A percentile compares a stretch with the other conserved stretches of the same genome.
Conservation (phyloP, 2,113 vertebrate genomes). For the Anolis sagrei region DNA sequence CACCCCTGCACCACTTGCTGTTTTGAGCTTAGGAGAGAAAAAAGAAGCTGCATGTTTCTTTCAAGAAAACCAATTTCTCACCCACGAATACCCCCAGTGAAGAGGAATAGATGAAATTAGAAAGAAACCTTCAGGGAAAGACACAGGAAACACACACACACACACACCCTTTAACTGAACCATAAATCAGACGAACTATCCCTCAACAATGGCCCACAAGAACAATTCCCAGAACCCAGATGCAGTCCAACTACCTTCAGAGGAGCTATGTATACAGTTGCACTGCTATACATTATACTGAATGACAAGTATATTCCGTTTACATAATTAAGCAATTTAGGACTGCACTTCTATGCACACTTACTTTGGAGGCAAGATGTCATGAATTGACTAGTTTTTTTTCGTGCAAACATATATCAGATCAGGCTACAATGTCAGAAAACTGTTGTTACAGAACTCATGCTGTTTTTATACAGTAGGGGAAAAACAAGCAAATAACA, state of each 20-base stretch:
- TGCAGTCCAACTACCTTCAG: background rate
- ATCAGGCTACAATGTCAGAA: background rate
- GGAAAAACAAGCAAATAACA: conserved; percentile 38
- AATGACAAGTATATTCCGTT: background rate
- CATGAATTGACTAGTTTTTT: background rate
- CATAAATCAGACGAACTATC: no score
- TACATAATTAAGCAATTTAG: background rate
- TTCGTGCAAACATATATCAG: background rate
- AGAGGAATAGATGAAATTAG: no score
- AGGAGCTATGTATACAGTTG: background rate
- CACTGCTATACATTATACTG: background rate
- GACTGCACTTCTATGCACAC: background rate
- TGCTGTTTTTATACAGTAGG: conserved; percentile 38
- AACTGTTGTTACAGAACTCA: conserved; percentile 29
- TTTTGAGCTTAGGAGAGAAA: no score
- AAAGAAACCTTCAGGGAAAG: no score
- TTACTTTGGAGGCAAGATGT: background rate
- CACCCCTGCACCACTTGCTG: no score
- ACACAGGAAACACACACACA: no score
- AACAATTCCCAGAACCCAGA: no score
- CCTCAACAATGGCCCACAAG: no score
- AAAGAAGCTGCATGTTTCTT: no score
- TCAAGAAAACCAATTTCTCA: no score
- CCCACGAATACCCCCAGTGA: no score
- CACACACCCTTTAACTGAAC: no score